A percentile compares a stretch with the other conserved stretches of the same genome.
Conservation (phyloP, 2,797 vertebrate species). For the Adrianichthys oophorus region DNA sequence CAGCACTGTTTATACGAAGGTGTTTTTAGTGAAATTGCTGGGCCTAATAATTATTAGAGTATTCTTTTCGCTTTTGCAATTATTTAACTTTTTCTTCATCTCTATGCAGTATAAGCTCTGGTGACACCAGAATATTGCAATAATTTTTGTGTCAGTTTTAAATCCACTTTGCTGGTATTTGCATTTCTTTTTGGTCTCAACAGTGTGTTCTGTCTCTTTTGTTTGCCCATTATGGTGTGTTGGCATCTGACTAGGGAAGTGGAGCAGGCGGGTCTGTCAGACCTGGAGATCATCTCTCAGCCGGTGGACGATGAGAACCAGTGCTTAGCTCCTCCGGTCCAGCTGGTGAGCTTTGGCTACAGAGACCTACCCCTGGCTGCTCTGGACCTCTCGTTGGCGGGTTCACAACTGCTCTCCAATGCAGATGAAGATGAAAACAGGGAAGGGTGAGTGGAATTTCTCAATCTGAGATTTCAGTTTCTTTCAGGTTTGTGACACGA, state of each 20-base stretch:
- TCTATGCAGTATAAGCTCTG: background rate
- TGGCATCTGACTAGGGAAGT: constrained; percentile 52
- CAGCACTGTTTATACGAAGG: constrained; percentile 39
- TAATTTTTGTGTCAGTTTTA: background rate
- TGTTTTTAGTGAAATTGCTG: constrained; percentile 34
- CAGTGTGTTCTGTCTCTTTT: background rate
- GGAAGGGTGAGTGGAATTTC: constrained; percentile 82
- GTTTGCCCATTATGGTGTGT: constrained; percentile 17
- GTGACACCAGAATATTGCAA: background rate
- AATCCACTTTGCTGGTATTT: background rate
- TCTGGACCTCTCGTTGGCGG: constrained; percentile 86
- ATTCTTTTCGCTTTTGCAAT: constrained; percentile 18
- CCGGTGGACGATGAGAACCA: constrained; percentile 88
- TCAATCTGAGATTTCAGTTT: too few relatives aligned
- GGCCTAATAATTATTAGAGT: constrained; percentile 34
- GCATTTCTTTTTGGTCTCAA: background rate
- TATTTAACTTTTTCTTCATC: constrained; percentile 10
- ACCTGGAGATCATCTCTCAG: constrained; percentile 92
- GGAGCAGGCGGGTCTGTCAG: constrained; percentile 80
- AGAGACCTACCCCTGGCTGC: constrained; percentile 87
- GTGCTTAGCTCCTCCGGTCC: constrained; percentile 82
- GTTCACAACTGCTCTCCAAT: constrained; percentile 89
- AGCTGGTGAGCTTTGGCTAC: constrained; percentile 88
- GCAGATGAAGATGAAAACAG: constrained; percentile 89
- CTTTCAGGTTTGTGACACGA: too few relatives aligned